Percentiles rank a stretch among this genome's conserved stretches.
Evolutionary conservation across 2,797 vertebrate species (phyloP).

Genomic region (Malurus leucopterus): DNA sequence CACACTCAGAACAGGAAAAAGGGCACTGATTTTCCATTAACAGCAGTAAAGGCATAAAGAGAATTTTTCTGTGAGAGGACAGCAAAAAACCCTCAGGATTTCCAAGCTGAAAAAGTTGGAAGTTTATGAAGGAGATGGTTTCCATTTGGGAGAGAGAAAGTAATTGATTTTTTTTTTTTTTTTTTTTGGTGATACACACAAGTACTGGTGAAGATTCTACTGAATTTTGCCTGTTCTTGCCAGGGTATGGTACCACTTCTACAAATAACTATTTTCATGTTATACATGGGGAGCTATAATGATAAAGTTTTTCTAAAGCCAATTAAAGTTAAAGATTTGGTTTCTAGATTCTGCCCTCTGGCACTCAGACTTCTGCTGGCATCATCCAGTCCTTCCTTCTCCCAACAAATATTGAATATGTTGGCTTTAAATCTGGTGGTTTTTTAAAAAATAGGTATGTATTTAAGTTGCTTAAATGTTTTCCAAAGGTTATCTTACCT

Average conservation of each 20-base stretch:
- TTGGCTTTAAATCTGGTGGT: not conserved
- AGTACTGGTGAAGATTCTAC: not conserved
- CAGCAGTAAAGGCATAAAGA: not conserved
- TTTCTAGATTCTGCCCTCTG: not conserved
- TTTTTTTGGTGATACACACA: not conserved
- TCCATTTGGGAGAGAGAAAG: not conserved
- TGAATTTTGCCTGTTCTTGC: not conserved
- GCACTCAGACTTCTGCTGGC: not conserved
- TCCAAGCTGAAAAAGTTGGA: not conserved
- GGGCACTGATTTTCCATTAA: not conserved
- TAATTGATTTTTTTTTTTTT: not conserved
- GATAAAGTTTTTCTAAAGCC: not conserved
- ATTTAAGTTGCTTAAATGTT: not conserved
- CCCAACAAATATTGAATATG: not conserved
- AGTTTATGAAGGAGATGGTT: not conserved
- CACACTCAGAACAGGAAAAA: not conserved
- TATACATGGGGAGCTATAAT: not conserved
- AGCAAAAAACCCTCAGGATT: not conserved
- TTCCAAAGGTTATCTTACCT: slow-evolving; percentile 8
- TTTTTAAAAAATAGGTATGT: not conserved
- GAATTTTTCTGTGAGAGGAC: not conserved
- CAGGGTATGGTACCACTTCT: not conserved
- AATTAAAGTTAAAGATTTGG: not conserved
- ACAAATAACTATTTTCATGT: not conserved
- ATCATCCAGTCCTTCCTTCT: not conserved